Base-by-base conservation (phyloP, 2,113 vertebrate genomes). In the Propithecus coquereli region DNA sequence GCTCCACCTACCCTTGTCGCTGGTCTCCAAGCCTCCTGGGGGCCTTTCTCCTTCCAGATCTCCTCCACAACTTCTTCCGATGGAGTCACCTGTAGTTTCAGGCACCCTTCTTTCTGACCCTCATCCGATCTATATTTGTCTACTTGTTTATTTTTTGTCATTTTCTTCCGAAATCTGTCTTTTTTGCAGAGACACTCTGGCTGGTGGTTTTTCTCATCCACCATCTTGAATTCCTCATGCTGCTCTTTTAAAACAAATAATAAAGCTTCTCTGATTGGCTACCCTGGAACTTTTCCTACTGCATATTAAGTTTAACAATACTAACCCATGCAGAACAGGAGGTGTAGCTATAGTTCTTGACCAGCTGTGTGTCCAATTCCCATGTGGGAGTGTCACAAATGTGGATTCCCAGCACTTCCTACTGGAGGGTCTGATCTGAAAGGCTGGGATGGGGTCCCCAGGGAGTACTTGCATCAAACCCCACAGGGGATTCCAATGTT, bases 311-410 rank as follows among this genome's bases (percentile, higher is more conserved):
- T 13, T n/a, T 61, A 13, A 37, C n/a, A 66, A 25, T 57, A 20
- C 68, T 32, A 80, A 30, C 17, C 8, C 50, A 14, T 54, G 34
- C 32, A 37, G 52, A 23, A 20, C 17, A 30, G 37, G 5, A 43
- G 40, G 66, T 16, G 40, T 12, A 74, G 25, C 66, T 61, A 22
- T 27, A 12, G 4, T 34, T 22, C 5, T 54, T 32, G 54, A 14
- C 9, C 0, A 27, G n/a, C 4, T 8, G 17, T 6, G 17, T 74
- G 16, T 88, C 34, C 40, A 66, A n/a, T 43, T 17, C 9, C 9
- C 22, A 25, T 0, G 2, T 59, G 43, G 61, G 63, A 37, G 3
- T 9, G 7, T 22, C 16, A 45, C 68, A 54, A n/a, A n/a, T 27
- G 43, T 16, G 73, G 40, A 74, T 65, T 45, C 23, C 22, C 57